These are phyloP conservation scores for Hoplodrina blanda DNA, from an alignment of 2,888 invertebrate species.

Conservation along the genomic window DNA sequence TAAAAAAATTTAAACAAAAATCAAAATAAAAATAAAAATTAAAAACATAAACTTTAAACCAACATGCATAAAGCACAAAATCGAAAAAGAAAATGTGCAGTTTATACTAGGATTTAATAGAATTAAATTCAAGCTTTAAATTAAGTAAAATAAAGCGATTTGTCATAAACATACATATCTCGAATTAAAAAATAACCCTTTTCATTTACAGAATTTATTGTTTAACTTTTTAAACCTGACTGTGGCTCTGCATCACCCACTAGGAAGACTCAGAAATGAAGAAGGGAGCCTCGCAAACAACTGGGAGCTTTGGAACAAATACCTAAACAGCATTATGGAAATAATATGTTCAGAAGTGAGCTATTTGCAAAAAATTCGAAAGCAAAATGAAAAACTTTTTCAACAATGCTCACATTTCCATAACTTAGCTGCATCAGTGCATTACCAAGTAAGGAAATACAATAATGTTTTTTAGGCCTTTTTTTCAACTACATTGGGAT, in stretches of 20 bases:
- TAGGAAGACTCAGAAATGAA: slow-evolving; percentile 72
- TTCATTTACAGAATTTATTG: slow-evolving; percentile 73
- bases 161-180: neutral
- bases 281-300: slow-evolving; percentile 79
- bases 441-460: slow-evolving; percentile 78
- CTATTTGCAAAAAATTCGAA: slow-evolving; percentile 76
- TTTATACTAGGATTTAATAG: too few relatives aligned
- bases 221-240: slow-evolving; percentile 79
- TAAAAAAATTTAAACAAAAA: too few relatives aligned
- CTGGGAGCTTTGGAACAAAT: slow-evolving; percentile 82
- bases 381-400: slow-evolving; percentile 69
- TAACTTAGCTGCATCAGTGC: slow-evolving; percentile 79
- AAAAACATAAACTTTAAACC: too few relatives aligned
- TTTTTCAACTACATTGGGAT: too few relatives aligned
- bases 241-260: slow-evolving; percentile 83
- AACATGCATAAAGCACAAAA: too few relatives aligned
- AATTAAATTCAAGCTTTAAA: too few relatives aligned
- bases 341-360: slow-evolving; percentile 80
- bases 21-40: too few relatives aligned
- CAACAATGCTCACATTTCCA: slow-evolving; percentile 73
- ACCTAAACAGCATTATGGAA: slow-evolving; percentile 80
- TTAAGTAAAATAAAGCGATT: too few relatives aligned
- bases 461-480: neutral
- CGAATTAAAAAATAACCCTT: neutral
- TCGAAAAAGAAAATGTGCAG: too few relatives aligned